phyloP scores from a whole-genome alignment of 1,140 invertebrate species.

The Ganaspis sp. region DNA sequence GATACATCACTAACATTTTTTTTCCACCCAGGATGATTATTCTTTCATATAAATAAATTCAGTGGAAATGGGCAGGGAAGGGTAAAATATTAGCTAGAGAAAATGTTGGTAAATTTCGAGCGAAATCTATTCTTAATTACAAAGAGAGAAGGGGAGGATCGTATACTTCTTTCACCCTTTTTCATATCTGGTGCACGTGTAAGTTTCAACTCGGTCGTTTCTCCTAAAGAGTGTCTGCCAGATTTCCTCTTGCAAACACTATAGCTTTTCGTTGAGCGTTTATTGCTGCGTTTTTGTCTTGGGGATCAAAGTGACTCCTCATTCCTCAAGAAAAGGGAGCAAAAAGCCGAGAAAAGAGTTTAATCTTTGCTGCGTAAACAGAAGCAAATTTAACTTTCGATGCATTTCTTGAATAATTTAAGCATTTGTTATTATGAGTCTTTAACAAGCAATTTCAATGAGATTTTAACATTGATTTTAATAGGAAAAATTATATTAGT shows the following conservation, averaged over 20 bases:
- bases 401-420: no score
- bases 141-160: not conserved
- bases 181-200: slow-evolving; percentile 15
- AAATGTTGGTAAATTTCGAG: not conserved
- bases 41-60: no score
- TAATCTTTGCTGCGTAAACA: not conserved
- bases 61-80: not conserved
- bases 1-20: no score
- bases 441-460: no score
- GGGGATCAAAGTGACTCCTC: not conserved
- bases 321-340: not conserved
- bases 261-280: slow-evolving; percentile 1
- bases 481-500: no score
- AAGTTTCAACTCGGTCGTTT: not conserved
- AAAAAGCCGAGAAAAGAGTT: not conserved
- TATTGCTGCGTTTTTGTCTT: not conserved
- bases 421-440: no score
- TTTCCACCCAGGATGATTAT: no score
- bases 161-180: not conserved
- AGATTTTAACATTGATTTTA: no score
- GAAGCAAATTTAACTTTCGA: not conserved
- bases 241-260: not conserved
- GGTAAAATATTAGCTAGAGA: not conserved
- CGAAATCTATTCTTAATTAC: slow-evolving; percentile 2
- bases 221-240: not conserved